Base-by-base conservation (phyloP, 2,888 invertebrate genomes). In the Zaprionus bogoriensis region DNA sequence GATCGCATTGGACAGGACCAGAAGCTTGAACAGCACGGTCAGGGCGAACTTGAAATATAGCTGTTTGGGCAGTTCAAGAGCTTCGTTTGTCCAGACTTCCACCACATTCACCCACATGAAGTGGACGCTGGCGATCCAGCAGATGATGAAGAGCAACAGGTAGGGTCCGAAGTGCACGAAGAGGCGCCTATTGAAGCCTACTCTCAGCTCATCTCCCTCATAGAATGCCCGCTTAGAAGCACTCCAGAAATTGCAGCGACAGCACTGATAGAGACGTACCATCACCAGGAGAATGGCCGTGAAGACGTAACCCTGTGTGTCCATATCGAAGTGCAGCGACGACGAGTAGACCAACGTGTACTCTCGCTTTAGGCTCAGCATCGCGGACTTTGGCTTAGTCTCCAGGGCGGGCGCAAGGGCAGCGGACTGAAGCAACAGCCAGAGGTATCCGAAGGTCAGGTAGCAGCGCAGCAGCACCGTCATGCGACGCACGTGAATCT, bases 381-480 rank as follows among this genome's bases (percentile, higher is more conserved):
- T 12, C 4, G 23, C n/a, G 7, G 5, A 20, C 3, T 23, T 20
- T 5, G 20, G 5, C 6, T 14, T 1, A 2, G 25, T 17, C 0
- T 9, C 1, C 2, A 52, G 0, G 1, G 17, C 23, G 1, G 76
- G 64, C 5, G 48, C 2, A 2, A 77, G 0, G 3, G 52, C 45
- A 12, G 74, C 60, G 2, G 60, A 44, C 0, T 48, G 17, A 0
- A 66, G 0, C 52, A 66, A 44, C 2, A 19, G 0, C 74, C 77
- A 66, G 0, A 74, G 61, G 4, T 74, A 62, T 0, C 7, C 0
- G 0, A 9, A 0, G 0, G 17, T 0, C 7, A 36, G 0, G 0
- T 20, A 0, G 20, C 19, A 38, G 0, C 53, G 53, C 4, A 62
- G 0, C 1, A 25, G 1, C 4, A 52, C 19, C 45, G 39, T 48